Base-by-base conservation (phyloP, 1,140 invertebrate species). In the Linepithema humile region DNA sequence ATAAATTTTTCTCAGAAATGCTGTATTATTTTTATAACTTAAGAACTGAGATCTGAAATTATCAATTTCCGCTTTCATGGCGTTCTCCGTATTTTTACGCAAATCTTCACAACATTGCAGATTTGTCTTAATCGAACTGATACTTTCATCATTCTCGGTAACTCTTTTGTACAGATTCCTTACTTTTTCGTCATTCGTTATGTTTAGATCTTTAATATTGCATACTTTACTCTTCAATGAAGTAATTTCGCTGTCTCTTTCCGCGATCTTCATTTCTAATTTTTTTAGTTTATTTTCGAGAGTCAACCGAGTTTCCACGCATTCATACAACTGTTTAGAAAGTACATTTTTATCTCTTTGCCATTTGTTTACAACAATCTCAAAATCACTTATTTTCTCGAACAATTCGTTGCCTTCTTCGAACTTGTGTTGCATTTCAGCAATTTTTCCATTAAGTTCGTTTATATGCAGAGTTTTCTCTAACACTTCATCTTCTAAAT, bases 171-270 rank as follows among this genome's bases (percentile, higher is more conserved):
- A 73, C 48, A 93, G 86, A 69, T 82, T 86, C 50, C 89, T 86
- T 0, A 65, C 70, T 57, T 78, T 85, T 35, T 86, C 69, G 50
- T 70, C 88, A 50, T 92, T 93, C 0, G 29, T 62, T 3, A 65
- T 69, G 78, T 93, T 92, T 9, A 82, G 82, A 57, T 85, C 75
- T 5, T 40, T 53, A 0, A 90, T 53, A 26, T 53, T 55, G 53
- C 64, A 38, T 6, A 93, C 43, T 82, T 91, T 84, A n/a, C 29
- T 59, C 57, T 80, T 88, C 53, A 93, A 50, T 2, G 23, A 38
- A 10, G 69, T 43, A n/a, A 93, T 70, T 73, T 91, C 84, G 20
- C 84, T 75, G n/a, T 93, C 92, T 32, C 86, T 84, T 35, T 90
- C 65, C 9, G 88, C 29, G 29, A 93, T 60, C 78, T 82, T 84